Evolutionary conservation across 1,140 invertebrate species (phyloP), one percentile per base, ranked within the genome.

Genomic region (Saxidomus purpurata): DNA sequence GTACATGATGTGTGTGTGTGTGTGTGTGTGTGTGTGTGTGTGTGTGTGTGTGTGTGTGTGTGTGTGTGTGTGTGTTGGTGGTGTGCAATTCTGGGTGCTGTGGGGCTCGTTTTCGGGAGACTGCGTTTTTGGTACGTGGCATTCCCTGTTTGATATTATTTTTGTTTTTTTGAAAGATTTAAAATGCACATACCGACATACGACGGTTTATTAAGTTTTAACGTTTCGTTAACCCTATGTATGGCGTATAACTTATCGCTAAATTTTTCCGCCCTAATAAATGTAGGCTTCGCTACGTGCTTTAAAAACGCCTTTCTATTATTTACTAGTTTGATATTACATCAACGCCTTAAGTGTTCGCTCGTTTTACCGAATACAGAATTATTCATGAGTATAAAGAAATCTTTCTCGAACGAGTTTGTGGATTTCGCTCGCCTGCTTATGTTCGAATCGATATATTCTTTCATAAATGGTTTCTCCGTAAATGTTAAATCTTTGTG

Each of bases 371-470:
- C 43, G 15, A 43, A 43, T 4, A 43, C 43, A 15, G 43, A 43
- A 15, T 43, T 43, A 61, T 89, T 87, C 86, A 91, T 87, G 0
- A 90, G 84, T 43, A 84, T 90, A 71, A 52, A 88, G 47, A 83
- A 90, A 74, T 96, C 94, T 91, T 96, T 95, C 89, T 95, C 93
- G 91, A 96, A 96, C 31, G 93, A 92, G 82, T 93, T 95, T 31
- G 82, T 94, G n/a, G 96, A 94, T 59, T 90, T 69, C 80, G 91
- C 94, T 91, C 96, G 90, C n/a, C 93, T 69, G 11, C 94, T 31
- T 31, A 91, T 92, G 52, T 92, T 93, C 8, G 90, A 69, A 17
- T 80, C 31, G 25, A 92, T 93, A 47, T 93, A 92, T 0, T 38
- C 47, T n/a, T 83, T 76, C 49, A 91, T 28, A 89, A 89, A 92